Conservation (phyloP, 2,888 invertebrate genomes). For the Polietes domitor region DNA sequence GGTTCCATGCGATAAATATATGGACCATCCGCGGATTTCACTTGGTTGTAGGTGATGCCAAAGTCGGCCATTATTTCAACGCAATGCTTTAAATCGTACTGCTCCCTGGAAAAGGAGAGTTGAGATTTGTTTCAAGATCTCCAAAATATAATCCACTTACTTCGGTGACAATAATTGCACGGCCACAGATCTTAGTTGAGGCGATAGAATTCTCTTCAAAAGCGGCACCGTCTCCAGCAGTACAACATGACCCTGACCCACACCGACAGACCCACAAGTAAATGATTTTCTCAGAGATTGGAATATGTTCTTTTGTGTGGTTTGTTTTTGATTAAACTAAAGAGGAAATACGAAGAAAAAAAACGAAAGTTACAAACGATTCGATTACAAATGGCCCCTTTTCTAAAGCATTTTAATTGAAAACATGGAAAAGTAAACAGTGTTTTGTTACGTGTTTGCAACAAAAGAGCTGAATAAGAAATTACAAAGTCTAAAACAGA, state of each 20-base stretch:
- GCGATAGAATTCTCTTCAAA: conserved; percentile 87
- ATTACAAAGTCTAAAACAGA: conserved; percentile 64
- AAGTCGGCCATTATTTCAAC: conserved; percentile 94
- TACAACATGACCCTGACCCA: conserved; percentile 81
- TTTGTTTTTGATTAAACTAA: conserved; percentile 83
- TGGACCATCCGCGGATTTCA: conserved; percentile 88
- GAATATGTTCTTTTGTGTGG: conserved; percentile 82
- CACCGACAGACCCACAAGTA: conserved; percentile 78
- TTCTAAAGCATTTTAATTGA: conserved; percentile 23
- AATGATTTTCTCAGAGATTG: conserved; percentile 85
- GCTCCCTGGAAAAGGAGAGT: conserved; percentile 77
- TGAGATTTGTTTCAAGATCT: not conserved
- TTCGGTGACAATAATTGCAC: conserved; percentile 78
- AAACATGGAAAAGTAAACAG: conserved; percentile 37
- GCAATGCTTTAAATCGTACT: conserved; percentile 84
- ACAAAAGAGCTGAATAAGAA: conserved; percentile 50
- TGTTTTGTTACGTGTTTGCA: not conserved
- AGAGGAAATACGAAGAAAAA: conserved; percentile 27
- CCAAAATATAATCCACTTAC: conserved; percentile 71
- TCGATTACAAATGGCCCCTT: conserved; percentile 43
- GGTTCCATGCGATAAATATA: conserved; percentile 89
- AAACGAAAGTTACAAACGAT: conserved; percentile 53
- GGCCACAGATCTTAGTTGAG: conserved; percentile 87
- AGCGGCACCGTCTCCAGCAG: conserved; percentile 88
- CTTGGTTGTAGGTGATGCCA: conserved; percentile 92